Conservation (phyloP, 37 sponge, comb jelly and placozoan species). For the Bolinopsis microptera region DNA sequence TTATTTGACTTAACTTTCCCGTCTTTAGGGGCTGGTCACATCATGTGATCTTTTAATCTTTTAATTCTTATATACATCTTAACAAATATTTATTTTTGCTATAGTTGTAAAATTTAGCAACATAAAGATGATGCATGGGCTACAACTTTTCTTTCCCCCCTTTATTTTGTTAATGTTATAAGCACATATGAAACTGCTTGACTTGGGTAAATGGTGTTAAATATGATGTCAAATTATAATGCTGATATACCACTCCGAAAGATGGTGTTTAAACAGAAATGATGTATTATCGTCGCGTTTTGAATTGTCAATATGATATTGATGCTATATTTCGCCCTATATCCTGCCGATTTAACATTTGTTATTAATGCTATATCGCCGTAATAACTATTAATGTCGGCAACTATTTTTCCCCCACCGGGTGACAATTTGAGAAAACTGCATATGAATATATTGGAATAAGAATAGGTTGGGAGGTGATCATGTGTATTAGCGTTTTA, state of each 20-base stretch:
- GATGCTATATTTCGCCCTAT: background rate
- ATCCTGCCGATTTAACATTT: background rate
- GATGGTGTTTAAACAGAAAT: background rate
- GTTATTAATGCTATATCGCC: background rate
- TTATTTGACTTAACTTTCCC: background rate
- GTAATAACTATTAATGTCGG: background rate
- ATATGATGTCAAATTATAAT: background rate
- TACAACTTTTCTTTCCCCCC: constrained; percentile 6
- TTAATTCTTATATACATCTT: constrained; percentile 44
- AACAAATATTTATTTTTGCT: constrained; percentile 60
- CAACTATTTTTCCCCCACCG: too few species aligned
- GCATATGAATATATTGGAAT: background rate
- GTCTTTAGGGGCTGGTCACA: background rate
- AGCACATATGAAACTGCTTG: background rate
- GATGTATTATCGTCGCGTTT: background rate
- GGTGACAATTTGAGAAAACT: background rate
- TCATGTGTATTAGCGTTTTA: too few species aligned
- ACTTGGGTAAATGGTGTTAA: constrained; percentile 8
- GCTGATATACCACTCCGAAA: too few species aligned
- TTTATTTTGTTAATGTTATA: constrained; percentile 37
- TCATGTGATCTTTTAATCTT: constrained; percentile 23
- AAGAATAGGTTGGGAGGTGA: too few species aligned
- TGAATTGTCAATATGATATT: background rate
- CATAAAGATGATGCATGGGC: constrained; percentile 26
- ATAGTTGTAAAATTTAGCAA: constrained; percentile 17